These are phyloP conservation scores for Cephonodes hylas DNA, from an alignment of 2,888 invertebrate genomes.

Conservation along the genomic window DNA sequence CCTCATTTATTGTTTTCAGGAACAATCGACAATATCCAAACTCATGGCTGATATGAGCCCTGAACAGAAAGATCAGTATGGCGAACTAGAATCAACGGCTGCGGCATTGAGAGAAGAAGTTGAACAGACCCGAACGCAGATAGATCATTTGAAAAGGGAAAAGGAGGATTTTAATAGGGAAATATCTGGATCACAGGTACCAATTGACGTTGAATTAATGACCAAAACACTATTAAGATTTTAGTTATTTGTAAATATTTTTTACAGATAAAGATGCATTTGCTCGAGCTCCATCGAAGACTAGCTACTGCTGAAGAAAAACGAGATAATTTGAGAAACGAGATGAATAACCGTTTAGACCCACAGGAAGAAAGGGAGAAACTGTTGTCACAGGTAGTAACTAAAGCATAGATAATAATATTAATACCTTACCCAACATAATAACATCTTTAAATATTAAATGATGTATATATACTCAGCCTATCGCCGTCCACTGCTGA, in stretches of 20 bases:
- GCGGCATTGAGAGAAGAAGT: constrained; percentile 76
- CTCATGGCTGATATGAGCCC: constrained; percentile 83
- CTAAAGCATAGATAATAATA: too few species aligned
- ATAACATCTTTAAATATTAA: too few species aligned
- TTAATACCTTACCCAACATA: too few species aligned
- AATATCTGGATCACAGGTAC: constrained; percentile 82
- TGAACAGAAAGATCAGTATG: constrained; percentile 80
- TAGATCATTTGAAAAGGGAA: constrained; percentile 83
- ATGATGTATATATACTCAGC: too few species aligned
- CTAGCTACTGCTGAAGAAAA: constrained; percentile 67
- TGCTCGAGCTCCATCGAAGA: constrained; percentile 65
- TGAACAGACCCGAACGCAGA: constrained; percentile 81
- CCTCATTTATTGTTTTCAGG: constrained; percentile 56
- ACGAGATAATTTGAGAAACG: constrained; percentile 84
- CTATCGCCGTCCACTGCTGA: too few species aligned
- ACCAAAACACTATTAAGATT: too few species aligned
- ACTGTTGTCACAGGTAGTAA: constrained; percentile 84
- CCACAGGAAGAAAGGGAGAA: constrained; percentile 90
- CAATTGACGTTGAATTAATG: background rate
- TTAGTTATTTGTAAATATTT: background rate
- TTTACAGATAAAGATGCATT: constrained; percentile 68
- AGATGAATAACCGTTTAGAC: constrained; percentile 85
- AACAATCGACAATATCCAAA: constrained; percentile 83
- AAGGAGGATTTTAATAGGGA: constrained; percentile 86
- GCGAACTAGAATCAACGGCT: constrained; percentile 69